Base-by-base conservation (phyloP, 1,140 invertebrate species). In the Leptoteleia sp. region DNA sequence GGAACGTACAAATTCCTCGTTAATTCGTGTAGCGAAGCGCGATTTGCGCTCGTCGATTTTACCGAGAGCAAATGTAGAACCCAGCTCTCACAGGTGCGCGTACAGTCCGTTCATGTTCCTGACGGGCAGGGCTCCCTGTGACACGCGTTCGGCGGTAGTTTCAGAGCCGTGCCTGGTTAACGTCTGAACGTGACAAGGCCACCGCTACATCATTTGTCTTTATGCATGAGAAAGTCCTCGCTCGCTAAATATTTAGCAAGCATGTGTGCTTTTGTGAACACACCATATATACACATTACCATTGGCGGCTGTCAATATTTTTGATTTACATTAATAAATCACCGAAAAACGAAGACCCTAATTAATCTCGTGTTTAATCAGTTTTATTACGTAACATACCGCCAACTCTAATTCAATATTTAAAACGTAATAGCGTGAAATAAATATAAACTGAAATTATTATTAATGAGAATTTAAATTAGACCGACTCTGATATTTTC, bases 131-230 rank as follows among this genome's bases (percentile, higher is more conserved):
- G 76, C 65, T 83, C 79, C 80, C 80, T 80, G 80, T 83, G 81
- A 84, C 83, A 81, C 79, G 79, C 82, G 80, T 84, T 84, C 64
- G 57, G 71, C 73, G 79, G 75, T 81, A 83, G 76, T 81, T 79
- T 81, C 78, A 61, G 71, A 79, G 73, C 76, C 52, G 79, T 72
- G 81, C 75, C 76, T 84, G 82, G 76, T 83, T 83, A 81, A 79
- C 82, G 75, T 84, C 86, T 87, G 86, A 86, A 83, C 81, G 81
- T 87, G 85, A 87, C 85, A 86, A 84, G 82, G 84, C 84, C 80
- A 80, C 80, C 71, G 68, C 84, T 82, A 77, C 76, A 78, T 71
- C 79, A 83, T 85, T 86, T 84, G 83, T 85, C 84, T 84, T 84
- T 84, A 85, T 83, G 85, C 85, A 83, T 84, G 84, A 84, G 83